Percentiles rank a stretch among this genome's conserved stretches.
phyloP scores from a whole-genome alignment of 2,797 vertebrate species.

The Nyctalus aviator region DNA sequence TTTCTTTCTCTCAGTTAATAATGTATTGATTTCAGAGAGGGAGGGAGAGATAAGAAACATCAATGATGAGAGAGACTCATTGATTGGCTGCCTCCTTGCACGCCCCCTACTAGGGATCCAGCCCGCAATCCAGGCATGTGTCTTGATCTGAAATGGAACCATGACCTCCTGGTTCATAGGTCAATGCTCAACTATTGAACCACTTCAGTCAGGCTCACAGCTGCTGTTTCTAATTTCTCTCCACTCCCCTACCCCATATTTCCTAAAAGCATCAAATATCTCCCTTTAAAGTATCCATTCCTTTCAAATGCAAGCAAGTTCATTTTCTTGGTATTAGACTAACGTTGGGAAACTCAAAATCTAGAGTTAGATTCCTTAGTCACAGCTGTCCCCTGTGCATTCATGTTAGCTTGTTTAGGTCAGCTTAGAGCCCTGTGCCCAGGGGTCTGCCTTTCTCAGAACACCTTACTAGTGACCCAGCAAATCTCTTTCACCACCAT shows the following conservation, averaged over 20 bases:
- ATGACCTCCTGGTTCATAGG: no score
- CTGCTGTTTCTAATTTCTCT: neutral
- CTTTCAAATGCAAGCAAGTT: conserved; percentile 11
- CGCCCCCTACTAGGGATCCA: no score
- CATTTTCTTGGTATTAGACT: neutral
- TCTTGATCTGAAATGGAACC: no score
- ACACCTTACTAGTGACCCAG: neutral
- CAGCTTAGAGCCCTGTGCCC: neutral
- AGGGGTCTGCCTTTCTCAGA: neutral
- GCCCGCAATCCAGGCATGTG: no score
- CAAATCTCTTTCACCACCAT: neutral
- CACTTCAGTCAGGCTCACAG: neutral
- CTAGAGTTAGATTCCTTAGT: neutral
- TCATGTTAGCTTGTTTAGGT: neutral
- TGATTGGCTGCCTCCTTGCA: no score
- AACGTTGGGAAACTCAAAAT: neutral
- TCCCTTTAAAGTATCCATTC: neutral
- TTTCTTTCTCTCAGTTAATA: no score
- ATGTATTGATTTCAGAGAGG: no score
- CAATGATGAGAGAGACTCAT: no score
- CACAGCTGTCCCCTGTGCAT: neutral
- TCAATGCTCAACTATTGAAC: no score
- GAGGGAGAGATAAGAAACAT: no score
- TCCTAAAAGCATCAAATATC: neutral
- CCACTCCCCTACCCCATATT: neutral